These are phyloP conservation scores for Albula goreensis DNA, from an alignment of 2,113 vertebrate species.

Conservation along the genomic window DNA sequence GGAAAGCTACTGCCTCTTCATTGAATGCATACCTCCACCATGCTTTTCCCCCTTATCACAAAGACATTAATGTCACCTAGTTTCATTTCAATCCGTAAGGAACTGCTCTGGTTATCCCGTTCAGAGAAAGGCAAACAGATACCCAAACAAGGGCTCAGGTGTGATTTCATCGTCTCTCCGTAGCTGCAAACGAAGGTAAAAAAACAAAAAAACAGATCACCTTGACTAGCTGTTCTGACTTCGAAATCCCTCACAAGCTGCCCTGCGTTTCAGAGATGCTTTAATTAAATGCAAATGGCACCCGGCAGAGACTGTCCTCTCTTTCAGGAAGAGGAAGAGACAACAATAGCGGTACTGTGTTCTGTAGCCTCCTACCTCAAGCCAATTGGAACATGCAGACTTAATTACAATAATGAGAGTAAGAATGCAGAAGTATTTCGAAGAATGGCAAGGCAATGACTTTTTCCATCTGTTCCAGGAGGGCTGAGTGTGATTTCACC, in stretches of 20 bases:
- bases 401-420: slow-evolving; percentile 19
- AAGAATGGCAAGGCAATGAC: slow-evolving; percentile 18
- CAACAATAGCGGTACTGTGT: slow-evolving; percentile 8
- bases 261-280: background rate
- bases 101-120: background rate
- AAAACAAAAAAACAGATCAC: background rate
- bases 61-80: too few species aligned
- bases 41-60: too few species aligned
- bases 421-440: slow-evolving; percentile 16
- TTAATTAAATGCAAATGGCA: background rate
- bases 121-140: background rate
- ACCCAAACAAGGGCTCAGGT: background rate
- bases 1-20: too few species aligned
- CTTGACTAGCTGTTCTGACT: background rate
- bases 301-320: background rate
- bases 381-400: slow-evolving; percentile 6
- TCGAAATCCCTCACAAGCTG: too few species aligned
- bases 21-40: too few species aligned
- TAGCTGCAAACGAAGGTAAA: too few species aligned
- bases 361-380: background rate
- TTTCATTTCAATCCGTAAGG: too few species aligned
- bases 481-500: background rate
- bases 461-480: slow-evolving; percentile 17
- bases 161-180: too few species aligned
- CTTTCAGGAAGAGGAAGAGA: background rate